These are phyloP conservation scores for Aplochiton taeniatus DNA, from an alignment of 2,797 vertebrate genomes.

Conservation along the genomic window DNA sequence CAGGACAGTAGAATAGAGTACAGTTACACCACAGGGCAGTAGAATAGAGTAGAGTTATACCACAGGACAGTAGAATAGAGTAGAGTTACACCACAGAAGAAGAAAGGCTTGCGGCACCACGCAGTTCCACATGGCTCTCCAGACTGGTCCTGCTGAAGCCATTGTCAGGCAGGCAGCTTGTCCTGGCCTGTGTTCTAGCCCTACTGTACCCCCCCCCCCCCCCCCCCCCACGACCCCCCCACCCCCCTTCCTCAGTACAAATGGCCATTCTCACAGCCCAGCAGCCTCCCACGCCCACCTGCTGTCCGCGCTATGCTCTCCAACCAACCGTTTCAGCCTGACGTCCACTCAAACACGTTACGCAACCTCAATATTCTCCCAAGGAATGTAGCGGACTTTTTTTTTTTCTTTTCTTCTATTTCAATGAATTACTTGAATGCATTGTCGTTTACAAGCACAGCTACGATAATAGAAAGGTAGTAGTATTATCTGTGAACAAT, in stretches of 20 bases:
- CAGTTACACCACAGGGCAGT: slow-evolving; percentile 21
- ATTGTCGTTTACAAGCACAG: slow-evolving; percentile 7
- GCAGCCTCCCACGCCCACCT: slow-evolving; percentile 87
- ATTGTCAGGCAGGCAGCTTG: slow-evolving; percentile 80
- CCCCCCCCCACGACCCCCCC: too few relatives aligned
- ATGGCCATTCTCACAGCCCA: slow-evolving; percentile 86
- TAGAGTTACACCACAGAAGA: slow-evolving; percentile 3
- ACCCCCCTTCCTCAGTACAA: slow-evolving; percentile 77
- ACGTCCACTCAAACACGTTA: slow-evolving; percentile 74
- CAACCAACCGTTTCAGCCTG: slow-evolving; percentile 80
- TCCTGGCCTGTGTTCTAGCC: slow-evolving; percentile 69
- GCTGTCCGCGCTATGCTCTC: slow-evolving; percentile 85
- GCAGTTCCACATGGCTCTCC: slow-evolving; percentile 75
- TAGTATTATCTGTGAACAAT: too few relatives aligned
- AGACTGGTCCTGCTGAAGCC: slow-evolving; percentile 72
- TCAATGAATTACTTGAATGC: slow-evolving; percentile 30
- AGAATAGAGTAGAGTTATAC: slow-evolving; percentile 19
- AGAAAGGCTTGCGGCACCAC: slow-evolving; percentile 58
- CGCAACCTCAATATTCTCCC: slow-evolving; percentile 70
- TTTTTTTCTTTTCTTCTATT: slow-evolving; percentile 29
- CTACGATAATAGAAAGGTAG: background rate
- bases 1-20: background rate
- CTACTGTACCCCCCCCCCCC: slow-evolving; percentile 76
- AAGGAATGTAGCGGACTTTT: slow-evolving; percentile 32
- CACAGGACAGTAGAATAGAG: slow-evolving; percentile 23